phyloP scores from a whole-genome alignment of 2,888 invertebrate species.

The Bugulina stolonifera region DNA sequence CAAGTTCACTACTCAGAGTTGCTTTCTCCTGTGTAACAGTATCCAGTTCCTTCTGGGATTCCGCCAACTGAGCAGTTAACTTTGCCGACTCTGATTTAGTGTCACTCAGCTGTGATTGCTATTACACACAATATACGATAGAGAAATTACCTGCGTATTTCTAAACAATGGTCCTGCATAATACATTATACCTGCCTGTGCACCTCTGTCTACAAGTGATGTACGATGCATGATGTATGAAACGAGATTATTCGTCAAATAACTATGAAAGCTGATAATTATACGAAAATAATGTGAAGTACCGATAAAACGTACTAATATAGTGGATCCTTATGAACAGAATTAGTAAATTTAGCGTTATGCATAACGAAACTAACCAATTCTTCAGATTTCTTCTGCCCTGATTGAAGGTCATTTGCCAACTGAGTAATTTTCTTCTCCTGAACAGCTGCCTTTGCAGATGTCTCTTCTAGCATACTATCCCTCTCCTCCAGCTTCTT shows the following conservation, averaged over 20 bases:
- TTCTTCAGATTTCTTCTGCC: background rate
- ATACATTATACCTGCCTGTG: too few relatives aligned
- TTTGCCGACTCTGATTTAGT: conserved; percentile 37
- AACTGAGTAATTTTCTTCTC: background rate
- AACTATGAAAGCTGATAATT: too few relatives aligned
- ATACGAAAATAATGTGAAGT: too few relatives aligned
- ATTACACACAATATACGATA: conserved; percentile 28
- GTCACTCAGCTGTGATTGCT: conserved; percentile 45
- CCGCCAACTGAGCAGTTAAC: conserved; percentile 29
- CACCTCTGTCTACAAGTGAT: too few relatives aligned
- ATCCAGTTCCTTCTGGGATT: conserved; percentile 26
- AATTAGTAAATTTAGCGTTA: too few relatives aligned
- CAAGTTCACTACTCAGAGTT: background rate
- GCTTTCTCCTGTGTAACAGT: background rate
- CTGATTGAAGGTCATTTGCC: background rate
- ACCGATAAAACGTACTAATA: too few relatives aligned
- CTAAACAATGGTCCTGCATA: too few relatives aligned
- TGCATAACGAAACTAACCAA: too few relatives aligned
- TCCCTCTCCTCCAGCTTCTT: background rate
- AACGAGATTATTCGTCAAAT: too few relatives aligned
- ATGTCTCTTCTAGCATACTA: background rate
- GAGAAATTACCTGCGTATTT: too few relatives aligned
- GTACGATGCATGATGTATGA: too few relatives aligned
- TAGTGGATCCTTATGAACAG: too few relatives aligned
- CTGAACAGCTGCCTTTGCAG: background rate